Conservation (phyloP, 1,140 invertebrate genomes). For the Augochlora pura region DNA sequence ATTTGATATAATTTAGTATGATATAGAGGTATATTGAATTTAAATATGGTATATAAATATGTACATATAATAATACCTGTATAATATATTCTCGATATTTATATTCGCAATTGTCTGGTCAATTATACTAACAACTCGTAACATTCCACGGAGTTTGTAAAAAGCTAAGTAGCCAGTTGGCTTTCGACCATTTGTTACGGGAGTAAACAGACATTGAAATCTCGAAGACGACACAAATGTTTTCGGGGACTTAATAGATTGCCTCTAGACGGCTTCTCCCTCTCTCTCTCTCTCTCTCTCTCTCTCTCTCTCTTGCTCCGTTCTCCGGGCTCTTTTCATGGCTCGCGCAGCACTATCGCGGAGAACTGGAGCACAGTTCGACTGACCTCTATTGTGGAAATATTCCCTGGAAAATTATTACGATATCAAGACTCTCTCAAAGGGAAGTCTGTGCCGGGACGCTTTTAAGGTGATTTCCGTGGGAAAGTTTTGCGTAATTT, state of each 20-base stretch:
- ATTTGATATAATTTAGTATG: too few relatives aligned
- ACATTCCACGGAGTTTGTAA: too few relatives aligned
- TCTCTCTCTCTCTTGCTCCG: too few relatives aligned
- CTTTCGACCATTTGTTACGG: not conserved
- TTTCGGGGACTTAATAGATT: not conserved
- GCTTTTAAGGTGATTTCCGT: not conserved
- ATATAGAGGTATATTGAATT: too few relatives aligned
- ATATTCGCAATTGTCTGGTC: too few relatives aligned
- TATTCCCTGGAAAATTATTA: not conserved
- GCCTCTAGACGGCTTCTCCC: not conserved
- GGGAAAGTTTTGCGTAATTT: not conserved
- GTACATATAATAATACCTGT: too few relatives aligned
- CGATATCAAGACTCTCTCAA: not conserved
- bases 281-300: too few relatives aligned
- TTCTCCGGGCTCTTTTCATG: not conserved
- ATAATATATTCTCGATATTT: too few relatives aligned
- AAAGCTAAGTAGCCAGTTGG: not conserved
- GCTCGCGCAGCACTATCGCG: not conserved
- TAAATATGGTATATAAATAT: too few relatives aligned
- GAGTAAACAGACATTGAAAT: conserved; percentile 1
- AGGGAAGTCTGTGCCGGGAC: not conserved
- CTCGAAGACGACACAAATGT: not conserved
- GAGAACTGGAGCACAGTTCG: not conserved
- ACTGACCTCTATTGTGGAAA: not conserved
- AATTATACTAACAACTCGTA: not conserved